Percentiles rank a stretch among this genome's conserved stretches.
phyloP scores from a whole-genome alignment of 2,888 invertebrate species.

The Rosalia funebris region DNA sequence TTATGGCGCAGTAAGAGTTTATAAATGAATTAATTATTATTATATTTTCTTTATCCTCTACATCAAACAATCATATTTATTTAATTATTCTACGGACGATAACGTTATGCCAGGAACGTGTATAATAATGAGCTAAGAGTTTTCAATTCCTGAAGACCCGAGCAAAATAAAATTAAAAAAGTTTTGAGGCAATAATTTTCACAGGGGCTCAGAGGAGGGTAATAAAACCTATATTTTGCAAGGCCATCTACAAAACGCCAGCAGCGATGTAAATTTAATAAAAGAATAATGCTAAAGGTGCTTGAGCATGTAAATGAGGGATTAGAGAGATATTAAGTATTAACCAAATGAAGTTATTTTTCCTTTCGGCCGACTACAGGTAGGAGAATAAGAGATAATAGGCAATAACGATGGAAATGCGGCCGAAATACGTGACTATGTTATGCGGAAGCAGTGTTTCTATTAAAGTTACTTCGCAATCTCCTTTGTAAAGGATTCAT shows the following conservation, averaged over 20 bases:
- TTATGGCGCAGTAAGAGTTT: too few relatives aligned
- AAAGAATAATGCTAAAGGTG: slow-evolving; percentile 39
- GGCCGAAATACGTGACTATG: slow-evolving; percentile 50
- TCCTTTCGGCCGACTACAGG: slow-evolving; percentile 48
- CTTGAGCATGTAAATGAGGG: slow-evolving; percentile 46
- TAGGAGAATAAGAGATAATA: slow-evolving; percentile 55
- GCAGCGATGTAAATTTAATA: slow-evolving; percentile 30
- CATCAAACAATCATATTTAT: too few relatives aligned
- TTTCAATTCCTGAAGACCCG: too few relatives aligned
- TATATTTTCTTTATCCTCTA: too few relatives aligned
- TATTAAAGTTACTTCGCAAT: slow-evolving; percentile 29
- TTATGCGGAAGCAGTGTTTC: slow-evolving; percentile 36
- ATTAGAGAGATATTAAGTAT: slow-evolving; percentile 46
- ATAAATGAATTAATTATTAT: too few relatives aligned
- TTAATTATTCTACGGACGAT: too few relatives aligned
- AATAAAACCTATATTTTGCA: too few relatives aligned
- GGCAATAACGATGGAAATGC: slow-evolving; percentile 56
- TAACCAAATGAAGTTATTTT: slow-evolving; percentile 51
- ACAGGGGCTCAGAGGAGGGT: too few relatives aligned
- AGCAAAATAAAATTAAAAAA: too few relatives aligned
- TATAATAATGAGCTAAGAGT: too few relatives aligned
- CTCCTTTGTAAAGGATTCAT: slow-evolving; percentile 1
- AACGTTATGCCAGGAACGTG: too few relatives aligned
- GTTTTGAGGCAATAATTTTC: too few relatives aligned
- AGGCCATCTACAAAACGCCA: background rate